A percentile compares a stretch with the other conserved stretches of the same genome.
These are phyloP conservation scores for Dromaius novaehollandiae DNA, from an alignment of 2,113 vertebrate species.

Conservation along the genomic window DNA sequence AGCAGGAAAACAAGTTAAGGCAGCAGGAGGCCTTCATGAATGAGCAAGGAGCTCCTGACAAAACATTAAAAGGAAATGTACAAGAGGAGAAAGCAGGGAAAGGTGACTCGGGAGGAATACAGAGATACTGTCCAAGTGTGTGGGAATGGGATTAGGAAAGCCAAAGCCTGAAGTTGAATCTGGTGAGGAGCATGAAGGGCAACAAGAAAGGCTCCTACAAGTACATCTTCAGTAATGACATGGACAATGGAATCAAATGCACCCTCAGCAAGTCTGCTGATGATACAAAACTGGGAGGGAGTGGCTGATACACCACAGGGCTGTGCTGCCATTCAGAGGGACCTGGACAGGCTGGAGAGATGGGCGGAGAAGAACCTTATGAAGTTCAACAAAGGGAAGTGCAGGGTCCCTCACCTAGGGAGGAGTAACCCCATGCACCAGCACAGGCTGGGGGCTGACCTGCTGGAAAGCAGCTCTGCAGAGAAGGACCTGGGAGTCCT, in stretches of 20 bases:
- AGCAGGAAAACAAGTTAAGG: neutral
- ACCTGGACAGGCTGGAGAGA: too few species aligned
- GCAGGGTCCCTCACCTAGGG: neutral
- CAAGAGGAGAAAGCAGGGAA: neutral
- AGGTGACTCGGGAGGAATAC: neutral
- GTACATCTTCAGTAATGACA: neutral
- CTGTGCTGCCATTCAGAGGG: too few species aligned
- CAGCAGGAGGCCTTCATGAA: neutral
- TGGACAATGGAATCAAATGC: accelerated
- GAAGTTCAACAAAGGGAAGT: too few species aligned
- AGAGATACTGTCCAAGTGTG: neutral
- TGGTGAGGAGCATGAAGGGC: neutral
- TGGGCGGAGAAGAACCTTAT: too few species aligned
- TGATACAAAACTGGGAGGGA: neutral
- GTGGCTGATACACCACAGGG: too few species aligned
- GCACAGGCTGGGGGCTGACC: neutral
- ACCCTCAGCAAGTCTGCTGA: neutral
- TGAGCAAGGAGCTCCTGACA: neutral
- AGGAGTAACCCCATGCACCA: neutral
- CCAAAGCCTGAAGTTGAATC: neutral
- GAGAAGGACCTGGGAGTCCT: neutral
- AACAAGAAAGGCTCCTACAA: neutral
- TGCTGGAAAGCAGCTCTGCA: neutral
- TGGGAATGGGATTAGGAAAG: neutral
- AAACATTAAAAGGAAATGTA: neutral